Evolutionary conservation across 2,888 invertebrate genomes (phyloP), one percentile per base, ranked within the genome.

Genomic region (Pteria penguin): DNA sequence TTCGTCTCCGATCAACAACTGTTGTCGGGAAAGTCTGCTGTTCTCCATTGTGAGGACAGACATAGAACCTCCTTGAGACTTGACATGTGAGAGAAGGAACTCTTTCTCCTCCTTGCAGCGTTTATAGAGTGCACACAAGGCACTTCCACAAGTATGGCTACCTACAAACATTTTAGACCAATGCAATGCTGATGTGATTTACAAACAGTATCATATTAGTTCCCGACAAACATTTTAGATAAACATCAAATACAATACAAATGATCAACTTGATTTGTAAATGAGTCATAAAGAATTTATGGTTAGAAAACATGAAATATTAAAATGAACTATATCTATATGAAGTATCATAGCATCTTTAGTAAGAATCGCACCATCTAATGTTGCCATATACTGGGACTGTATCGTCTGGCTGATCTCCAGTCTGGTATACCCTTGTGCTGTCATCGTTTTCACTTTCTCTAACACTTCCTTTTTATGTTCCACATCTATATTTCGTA

Each of bases 101-200:
- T 86, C 85, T 27, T 84, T 81, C 72, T 88, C 88, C n/a, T 82
- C 72, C 27, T 79, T 74, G 60, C 81, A 82, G 18, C 88, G 78
- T 22, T 71, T 72, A 36, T 80, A 55, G 57, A 87, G 67, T 36
- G 78, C 77, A 1, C 81, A 36, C 31, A 88, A 52, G 0, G 82
- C 71, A 26, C 80, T 82, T 33, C 82, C 80, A 76, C 84, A 84
- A 4, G 78, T 75, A n/a, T n/a, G n/a, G n/a, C n/a, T n/a, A n/a
- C n/a, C n/a, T n/a, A n/a, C n/a, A n/a, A n/a, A n/a, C n/a, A n/a
- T n/a, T n/a, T n/a, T n/a, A n/a, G n/a, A n/a, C n/a, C n/a, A n/a
- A n/a, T n/a, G n/a, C n/a, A n/a, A n/a, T n/a, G n/a, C n/a, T n/a
- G n/a, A n/a, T n/a, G n/a, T n/a, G n/a, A n/a, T n/a, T n/a, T n/a